Base-by-base conservation (phyloP, 1,140 invertebrate species). In the Drosophila virilis region DNA sequence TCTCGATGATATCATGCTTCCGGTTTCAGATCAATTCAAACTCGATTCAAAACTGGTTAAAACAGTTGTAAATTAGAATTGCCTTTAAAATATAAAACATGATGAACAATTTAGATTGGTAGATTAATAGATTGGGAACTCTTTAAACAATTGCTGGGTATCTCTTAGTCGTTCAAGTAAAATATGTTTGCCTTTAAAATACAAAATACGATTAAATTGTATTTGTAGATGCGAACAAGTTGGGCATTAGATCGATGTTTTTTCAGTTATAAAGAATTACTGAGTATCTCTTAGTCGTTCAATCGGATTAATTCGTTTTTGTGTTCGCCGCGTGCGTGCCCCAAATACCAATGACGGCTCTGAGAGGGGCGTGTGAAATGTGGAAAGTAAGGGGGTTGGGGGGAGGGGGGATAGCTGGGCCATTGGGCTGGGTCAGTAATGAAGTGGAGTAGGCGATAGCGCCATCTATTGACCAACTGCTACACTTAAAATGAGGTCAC, bases 291-390 rank as follows among this genome's bases (percentile, higher is more conserved):
- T 28, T 28, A 28, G 3, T 28, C 40, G 40, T 13, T 5, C 22
- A 28, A n/a, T 42, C n/a, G 12, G 22, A 70, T 61, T 61, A 37
- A 6, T 51, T 15, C 10, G 6, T 13, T 17, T 22, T 60, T 59
- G 46, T 43, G 46, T 37, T 62, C 60, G 45, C 52, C 54, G 71
- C 71, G 70, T 84, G 80, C 77, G 81, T 84, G 81, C 65, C 65
- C 81, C 77, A 85, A 84, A 84, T 85, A 80, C 54, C 52, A 67
- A 45, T 50, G 79, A 50, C 59, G 32, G 61, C 40, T 28, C n/a
- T 42, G 22, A 54, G 40, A 77, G 74, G 67, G 76, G 22, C 37
- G 15, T 10, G 45, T 10, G 46, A 46, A 35, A 54, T 28, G 46
- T 48, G 51, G n/a, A 22, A 32, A 28, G 33, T 0, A 48, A 6